These are phyloP conservation scores for Chascanopsetta lugubris DNA, from an alignment of 2,113 vertebrate genomes.

Conservation along the genomic window DNA sequence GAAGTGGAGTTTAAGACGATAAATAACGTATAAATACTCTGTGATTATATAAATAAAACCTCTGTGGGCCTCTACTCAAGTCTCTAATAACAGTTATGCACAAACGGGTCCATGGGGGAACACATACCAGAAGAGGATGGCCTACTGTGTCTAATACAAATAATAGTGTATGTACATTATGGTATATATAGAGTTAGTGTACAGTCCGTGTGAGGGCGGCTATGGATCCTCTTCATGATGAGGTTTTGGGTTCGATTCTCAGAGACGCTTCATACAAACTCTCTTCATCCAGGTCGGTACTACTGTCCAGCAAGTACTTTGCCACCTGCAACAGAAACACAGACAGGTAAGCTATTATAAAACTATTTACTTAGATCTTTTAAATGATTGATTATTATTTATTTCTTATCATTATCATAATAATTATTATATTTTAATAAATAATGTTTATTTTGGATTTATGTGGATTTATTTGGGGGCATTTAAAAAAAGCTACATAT, in stretches of 20 bases:
- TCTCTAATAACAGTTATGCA: slow-evolving; percentile 74
- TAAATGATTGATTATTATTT: no score
- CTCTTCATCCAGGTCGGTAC: slow-evolving; percentile 91
- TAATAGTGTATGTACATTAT: slow-evolving; percentile 83
- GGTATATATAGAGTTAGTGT: slow-evolving; percentile 65
- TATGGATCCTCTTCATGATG: slow-evolving; percentile 82
- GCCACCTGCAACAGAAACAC: slow-evolving; percentile 80
- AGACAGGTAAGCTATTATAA: no score
- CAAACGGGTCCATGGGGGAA: slow-evolving; percentile 67
- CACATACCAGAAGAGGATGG: slow-evolving; percentile 76
- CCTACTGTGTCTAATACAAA: slow-evolving; percentile 80
- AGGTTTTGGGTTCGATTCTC: slow-evolving; percentile 92
- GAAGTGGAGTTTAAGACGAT: slow-evolving; percentile 31
- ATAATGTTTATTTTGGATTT: no score
- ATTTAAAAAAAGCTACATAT: no score
- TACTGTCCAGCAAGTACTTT: slow-evolving; percentile 90
- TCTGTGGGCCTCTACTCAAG: slow-evolving; percentile 67
- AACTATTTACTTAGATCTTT: no score
- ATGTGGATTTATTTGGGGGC: no score
- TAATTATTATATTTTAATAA: no score
- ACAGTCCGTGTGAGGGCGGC: slow-evolving; percentile 47
- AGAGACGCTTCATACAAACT: slow-evolving; percentile 94
- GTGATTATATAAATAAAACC: slow-evolving; percentile 74
- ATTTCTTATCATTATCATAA: no score
- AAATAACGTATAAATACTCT: slow-evolving; percentile 74